Evolutionary conservation across 2,113 vertebrate genomes (phyloP).

Genomic region (Uria aalge): DNA sequence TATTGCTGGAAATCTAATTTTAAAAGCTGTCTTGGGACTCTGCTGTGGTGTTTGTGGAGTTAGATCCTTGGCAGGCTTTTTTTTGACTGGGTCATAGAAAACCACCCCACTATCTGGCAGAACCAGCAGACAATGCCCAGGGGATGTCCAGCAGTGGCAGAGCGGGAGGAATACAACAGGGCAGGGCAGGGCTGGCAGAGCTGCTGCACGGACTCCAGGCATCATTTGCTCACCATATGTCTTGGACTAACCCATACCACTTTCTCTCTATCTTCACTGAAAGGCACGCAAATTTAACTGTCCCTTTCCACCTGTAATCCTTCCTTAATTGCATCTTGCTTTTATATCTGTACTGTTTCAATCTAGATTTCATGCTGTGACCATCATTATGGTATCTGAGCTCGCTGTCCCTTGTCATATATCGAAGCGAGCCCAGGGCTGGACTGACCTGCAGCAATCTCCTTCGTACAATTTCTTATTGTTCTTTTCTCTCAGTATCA

Average conservation of each 20-base stretch:
- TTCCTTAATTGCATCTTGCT: not conserved
- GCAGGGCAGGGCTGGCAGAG: not conserved
- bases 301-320: not conserved
- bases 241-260: not conserved
- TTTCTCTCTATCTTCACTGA: not conserved
- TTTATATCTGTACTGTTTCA: not conserved
- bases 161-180: not conserved
- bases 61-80: not conserved
- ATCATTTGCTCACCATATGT: not conserved
- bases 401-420: not conserved
- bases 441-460: not conserved
- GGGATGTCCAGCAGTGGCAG: not conserved
- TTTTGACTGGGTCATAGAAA: not conserved
- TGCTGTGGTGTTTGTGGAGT: not conserved
- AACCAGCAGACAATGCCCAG: not conserved
- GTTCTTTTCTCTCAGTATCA: not conserved
- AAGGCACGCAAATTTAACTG: not conserved
- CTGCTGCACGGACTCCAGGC: not conserved
- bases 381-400: not conserved
- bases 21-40: not conserved
- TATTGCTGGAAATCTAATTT: constrained; percentile 14
- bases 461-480: not conserved
- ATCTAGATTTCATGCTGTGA: not conserved
- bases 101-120: not conserved
- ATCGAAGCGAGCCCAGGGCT: not conserved